Percentiles rank a stretch among this genome's conserved stretches.
Evolutionary conservation across 2,113 vertebrate genomes (phyloP).

Genomic region (Neomonachus schauinslandi): DNA sequence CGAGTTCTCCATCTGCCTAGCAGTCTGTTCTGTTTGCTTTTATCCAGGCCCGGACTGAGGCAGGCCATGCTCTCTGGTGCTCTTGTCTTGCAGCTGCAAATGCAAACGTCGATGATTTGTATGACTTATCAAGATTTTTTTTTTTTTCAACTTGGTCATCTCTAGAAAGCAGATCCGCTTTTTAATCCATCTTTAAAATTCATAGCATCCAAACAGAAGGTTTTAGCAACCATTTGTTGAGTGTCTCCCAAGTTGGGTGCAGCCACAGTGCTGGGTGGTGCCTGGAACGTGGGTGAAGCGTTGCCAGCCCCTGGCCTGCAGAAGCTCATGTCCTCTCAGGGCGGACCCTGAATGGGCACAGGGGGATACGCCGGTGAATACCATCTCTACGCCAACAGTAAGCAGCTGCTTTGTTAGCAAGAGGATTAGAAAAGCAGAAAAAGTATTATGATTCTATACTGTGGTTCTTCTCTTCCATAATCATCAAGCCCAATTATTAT

Average conservation of each 20-base stretch:
- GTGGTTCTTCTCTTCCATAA: background rate
- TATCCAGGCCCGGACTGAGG: background rate
- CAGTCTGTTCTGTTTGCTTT: background rate
- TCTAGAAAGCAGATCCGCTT: background rate
- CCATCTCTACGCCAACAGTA: background rate
- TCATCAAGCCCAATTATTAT: slow-evolving; percentile 43
- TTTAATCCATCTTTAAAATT: background rate
- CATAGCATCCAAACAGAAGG: background rate
- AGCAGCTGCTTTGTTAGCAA: background rate
- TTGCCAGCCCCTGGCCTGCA: background rate
- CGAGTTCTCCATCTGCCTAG: background rate
- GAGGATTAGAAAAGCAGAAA: slow-evolving; percentile 22
- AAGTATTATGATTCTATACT: background rate
- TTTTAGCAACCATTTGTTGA: background rate
- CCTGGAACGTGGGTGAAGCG: background rate
- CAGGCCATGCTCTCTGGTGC: background rate
- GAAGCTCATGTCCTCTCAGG: background rate
- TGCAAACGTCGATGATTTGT: background rate
- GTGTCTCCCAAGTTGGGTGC: background rate
- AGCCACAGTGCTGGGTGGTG: background rate
- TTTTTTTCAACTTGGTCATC: background rate
- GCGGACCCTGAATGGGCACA: background rate
- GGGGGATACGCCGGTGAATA: background rate
- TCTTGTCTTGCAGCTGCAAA: background rate
- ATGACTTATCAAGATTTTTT: background rate